Conservation (phyloP, 2,113 vertebrate genomes). For the Leuciscus idus region DNA sequence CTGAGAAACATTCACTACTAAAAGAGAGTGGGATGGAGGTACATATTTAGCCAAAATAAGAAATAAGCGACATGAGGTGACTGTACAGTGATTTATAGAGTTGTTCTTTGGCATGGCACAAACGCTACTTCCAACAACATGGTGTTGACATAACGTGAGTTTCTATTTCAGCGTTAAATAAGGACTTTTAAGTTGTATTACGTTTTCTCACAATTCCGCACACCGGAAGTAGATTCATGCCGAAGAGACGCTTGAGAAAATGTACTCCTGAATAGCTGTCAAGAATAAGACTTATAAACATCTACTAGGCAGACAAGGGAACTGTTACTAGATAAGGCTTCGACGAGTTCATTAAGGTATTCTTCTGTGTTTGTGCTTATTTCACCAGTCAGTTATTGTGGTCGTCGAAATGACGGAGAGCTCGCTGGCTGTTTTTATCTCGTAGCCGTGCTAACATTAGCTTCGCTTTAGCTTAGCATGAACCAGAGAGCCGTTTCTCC, state of each 20-base stretch:
- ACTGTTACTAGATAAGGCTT: neutral
- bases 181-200: conserved; percentile 28
- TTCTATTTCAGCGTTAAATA: neutral
- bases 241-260: conserved; percentile 42
- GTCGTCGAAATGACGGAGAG: neutral
- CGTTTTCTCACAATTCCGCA: conserved; percentile 25
- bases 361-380: neutral
- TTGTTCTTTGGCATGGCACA: too few relatives aligned
- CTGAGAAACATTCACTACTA: too few relatives aligned
- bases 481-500: neutral
- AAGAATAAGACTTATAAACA: conserved; percentile 17
- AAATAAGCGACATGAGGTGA: too few relatives aligned
- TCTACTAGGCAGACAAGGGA: neutral
- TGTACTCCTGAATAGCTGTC: conserved; percentile 45
- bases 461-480: conserved; percentile 22
- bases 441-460: conserved; percentile 32
- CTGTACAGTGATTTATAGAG: too few relatives aligned
- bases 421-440: conserved; percentile 12
- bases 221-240: conserved; percentile 48
- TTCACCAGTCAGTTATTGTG: neutral
- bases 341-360: conserved; percentile 17
- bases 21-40: too few relatives aligned
- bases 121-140: too few relatives aligned
- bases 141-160: too few relatives aligned
- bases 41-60: too few relatives aligned